phyloP scores from a whole-genome alignment of 2,113 vertebrate species.

The Hemiscyllium ocellatum region DNA sequence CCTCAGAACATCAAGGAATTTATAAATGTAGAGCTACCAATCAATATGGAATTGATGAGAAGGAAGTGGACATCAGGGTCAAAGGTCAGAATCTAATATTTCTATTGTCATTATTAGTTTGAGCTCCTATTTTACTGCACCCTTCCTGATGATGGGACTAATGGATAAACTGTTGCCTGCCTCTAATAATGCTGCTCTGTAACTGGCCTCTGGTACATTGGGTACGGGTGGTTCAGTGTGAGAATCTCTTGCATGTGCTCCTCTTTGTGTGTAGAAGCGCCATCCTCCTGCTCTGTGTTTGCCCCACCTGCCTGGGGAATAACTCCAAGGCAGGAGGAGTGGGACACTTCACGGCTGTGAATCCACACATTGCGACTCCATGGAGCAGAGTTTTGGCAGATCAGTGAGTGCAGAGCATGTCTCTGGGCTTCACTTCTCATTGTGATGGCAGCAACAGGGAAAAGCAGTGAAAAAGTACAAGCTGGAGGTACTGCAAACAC shows the following conservation, averaged over 20 bases:
- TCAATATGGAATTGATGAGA: not conserved
- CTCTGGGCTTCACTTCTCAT: not conserved
- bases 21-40: conserved; percentile 2
- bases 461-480: not conserved
- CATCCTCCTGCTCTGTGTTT: not conserved
- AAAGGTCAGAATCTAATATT: not conserved
- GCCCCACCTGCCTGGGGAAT: not conserved
- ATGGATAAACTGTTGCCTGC: not conserved
- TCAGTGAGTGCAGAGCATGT: not conserved
- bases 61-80: not conserved
- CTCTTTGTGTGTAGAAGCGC: too few species aligned
- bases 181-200: not conserved
- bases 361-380: not conserved
- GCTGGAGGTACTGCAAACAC: too few species aligned
- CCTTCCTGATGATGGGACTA: not conserved
- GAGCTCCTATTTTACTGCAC: not conserved
- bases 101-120: too few species aligned
- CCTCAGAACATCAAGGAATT: not conserved
- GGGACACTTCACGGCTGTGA: not conserved
- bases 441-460: not conserved
- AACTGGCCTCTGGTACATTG: not conserved
- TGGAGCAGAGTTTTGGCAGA: not conserved
- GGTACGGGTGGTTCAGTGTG: not conserved
- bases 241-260: not conserved
- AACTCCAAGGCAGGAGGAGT: not conserved